Base-by-base conservation (phyloP, 1,140 invertebrate species). In the Zaprionus gabonicus region DNA sequence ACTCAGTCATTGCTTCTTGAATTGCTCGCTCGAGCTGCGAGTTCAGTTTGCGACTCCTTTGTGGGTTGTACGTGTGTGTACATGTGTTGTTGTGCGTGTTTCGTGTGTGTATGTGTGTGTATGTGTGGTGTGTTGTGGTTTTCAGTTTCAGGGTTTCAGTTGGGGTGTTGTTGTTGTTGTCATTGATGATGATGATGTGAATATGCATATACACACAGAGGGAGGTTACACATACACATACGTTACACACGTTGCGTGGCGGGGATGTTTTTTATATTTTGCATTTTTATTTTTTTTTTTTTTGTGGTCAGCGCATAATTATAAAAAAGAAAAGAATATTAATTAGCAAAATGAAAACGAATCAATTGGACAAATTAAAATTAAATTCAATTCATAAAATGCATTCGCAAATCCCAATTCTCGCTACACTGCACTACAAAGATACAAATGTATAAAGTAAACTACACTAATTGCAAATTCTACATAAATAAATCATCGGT, bases 11-110 rank as follows among this genome's bases (percentile, higher is more conserved):
- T 58, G 97, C 97, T 94, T 98, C 97, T 94, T 98, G 97, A 91
- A 98, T 98, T 53, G 97, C 97, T 90, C 96, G 96, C 93, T 98
- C 97, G 81, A 98, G 93, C 91, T 97, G 95, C 81, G 95, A 95
- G 94, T 97, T 97, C 94, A 98, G 94, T 96, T 97, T 97, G 94
- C 97, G 95, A 95, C 96, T 97, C 95, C 97, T 92, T 92, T 91
- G 65, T 78, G 82, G 81, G 68, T 80, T 46, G 28, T 34, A 74
- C 41, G 56, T 88, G 57, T 44, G 70, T 72, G 64, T 70, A 34
- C 49, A 44, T 28, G 60, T 62, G 51, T 46, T 64, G 31, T 34
- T 70, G 71, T 82, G 71, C 72, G 46, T 57, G 71, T 79, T 60
- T 60, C 75, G 75, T 75, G 36, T 55, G 78, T 70, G 68, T n/a